Evolutionary conservation across 2,888 invertebrate species (phyloP).

Genomic region (Ennomos fuscantarius): DNA sequence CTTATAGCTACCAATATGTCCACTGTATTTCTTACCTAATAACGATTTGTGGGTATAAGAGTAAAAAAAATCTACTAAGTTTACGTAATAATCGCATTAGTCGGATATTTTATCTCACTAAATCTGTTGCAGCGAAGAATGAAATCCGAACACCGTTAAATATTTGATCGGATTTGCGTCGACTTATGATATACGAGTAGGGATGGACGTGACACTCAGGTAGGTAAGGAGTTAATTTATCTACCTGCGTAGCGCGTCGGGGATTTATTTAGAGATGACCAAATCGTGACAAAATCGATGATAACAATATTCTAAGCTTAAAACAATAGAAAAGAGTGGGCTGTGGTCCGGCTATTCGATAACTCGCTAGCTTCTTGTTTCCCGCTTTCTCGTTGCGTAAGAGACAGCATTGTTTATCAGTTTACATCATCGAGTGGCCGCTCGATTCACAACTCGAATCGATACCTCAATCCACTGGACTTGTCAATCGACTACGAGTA

Average conservation of each 20-base stretch:
- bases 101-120: slow-evolving; percentile 61
- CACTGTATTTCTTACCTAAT: slow-evolving; percentile 48
- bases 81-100: slow-evolving; percentile 71
- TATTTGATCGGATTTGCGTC: slow-evolving; percentile 81
- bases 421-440: slow-evolving; percentile 55
- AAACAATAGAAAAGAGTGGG: slow-evolving; percentile 41
- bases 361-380: slow-evolving; percentile 53
- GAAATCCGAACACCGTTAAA: slow-evolving; percentile 75
- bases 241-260: slow-evolving; percentile 40
- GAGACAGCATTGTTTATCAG: slow-evolving; percentile 62
- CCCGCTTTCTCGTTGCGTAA: slow-evolving; percentile 74
- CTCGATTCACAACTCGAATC: slow-evolving; percentile 41
- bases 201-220: slow-evolving; percentile 45
- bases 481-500: slow-evolving; percentile 32
- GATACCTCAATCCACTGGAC: slow-evolving; percentile 32
- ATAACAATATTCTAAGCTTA: slow-evolving; percentile 10
- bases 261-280: slow-evolving; percentile 34
- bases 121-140: slow-evolving; percentile 58
- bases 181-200: slow-evolving; percentile 67
- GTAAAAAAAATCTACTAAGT: slow-evolving; percentile 47
- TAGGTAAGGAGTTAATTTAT: slow-evolving; percentile 41
- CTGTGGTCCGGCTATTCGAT: slow-evolving; percentile 58
- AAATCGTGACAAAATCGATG: slow-evolving; percentile 17
- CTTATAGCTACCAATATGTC: slow-evolving; percentile 18
- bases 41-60: slow-evolving; percentile 42